Evolutionary conservation across 2,888 invertebrate genomes (phyloP).

Genomic region (Morpho helenor): DNA sequence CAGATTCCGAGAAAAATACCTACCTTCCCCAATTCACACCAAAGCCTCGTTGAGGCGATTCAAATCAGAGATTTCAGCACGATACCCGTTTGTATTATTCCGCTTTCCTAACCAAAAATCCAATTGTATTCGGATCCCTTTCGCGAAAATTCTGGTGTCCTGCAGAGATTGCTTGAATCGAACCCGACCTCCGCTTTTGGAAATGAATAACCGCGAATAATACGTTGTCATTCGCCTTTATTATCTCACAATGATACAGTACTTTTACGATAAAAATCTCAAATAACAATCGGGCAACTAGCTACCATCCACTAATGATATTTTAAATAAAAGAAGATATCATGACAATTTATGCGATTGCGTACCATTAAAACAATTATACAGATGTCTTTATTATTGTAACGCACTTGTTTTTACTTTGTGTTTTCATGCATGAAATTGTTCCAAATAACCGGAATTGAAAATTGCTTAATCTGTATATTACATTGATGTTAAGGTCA

Average conservation of each 20-base stretch:
- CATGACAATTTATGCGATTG: slow-evolving; percentile 54
- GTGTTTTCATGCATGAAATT: slow-evolving; percentile 47
- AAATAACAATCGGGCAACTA: slow-evolving; percentile 54
- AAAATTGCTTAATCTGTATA: slow-evolving; percentile 1
- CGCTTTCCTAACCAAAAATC: slow-evolving; percentile 77
- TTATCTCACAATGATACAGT: slow-evolving; percentile 77
- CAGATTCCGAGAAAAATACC: slow-evolving; percentile 44
- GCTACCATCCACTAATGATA: slow-evolving; percentile 53
- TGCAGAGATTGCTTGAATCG: slow-evolving; percentile 74
- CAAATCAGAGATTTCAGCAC: slow-evolving; percentile 77
- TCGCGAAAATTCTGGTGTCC: slow-evolving; percentile 65
- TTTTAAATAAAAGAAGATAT: slow-evolving; percentile 68
- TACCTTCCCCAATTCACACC: slow-evolving; percentile 56
- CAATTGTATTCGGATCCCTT: slow-evolving; percentile 73
- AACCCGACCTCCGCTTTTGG: slow-evolving; percentile 39
- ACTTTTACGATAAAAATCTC: slow-evolving; percentile 74
- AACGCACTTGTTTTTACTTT: slow-evolving; percentile 38
- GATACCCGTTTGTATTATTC: slow-evolving; percentile 78
- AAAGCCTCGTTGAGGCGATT: slow-evolving; percentile 72
- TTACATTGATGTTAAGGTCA: background rate
- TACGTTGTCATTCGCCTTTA: slow-evolving; percentile 77
- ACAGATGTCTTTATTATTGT: slow-evolving; percentile 62
- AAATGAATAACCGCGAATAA: slow-evolving; percentile 74
- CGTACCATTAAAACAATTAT: slow-evolving; percentile 63
- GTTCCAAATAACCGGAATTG: slow-evolving; percentile 16